phyloP scores from a whole-genome alignment of 2,113 vertebrate genomes.

The Corythaixoides concolor region DNA sequence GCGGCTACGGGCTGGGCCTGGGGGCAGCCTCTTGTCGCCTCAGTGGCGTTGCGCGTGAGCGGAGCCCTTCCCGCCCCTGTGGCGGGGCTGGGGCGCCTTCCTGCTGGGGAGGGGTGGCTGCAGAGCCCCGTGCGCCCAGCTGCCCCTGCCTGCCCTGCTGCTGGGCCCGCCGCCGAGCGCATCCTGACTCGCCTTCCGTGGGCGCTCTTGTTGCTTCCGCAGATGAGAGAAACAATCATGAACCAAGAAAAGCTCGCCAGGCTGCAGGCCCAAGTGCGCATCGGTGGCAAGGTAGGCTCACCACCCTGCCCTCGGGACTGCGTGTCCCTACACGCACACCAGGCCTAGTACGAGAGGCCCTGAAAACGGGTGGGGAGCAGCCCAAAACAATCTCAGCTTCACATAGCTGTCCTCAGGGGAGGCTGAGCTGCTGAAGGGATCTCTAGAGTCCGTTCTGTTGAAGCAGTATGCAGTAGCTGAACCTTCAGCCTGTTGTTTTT shows the following conservation, averaged over 20 bases:
- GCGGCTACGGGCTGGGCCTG: not conserved
- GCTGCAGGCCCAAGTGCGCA: constrained; percentile 94
- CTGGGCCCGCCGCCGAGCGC: not conserved
- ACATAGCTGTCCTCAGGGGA: too few species aligned
- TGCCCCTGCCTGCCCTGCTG: too few species aligned
- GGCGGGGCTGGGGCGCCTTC: not conserved
- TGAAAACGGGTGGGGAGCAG: too few species aligned
- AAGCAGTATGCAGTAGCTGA: too few species aligned
- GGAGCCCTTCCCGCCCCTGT: not conserved
- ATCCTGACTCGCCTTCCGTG: not conserved
- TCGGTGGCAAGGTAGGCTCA: constrained; percentile 89
- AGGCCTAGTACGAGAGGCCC: too few species aligned
- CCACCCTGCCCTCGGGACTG: too few species aligned
- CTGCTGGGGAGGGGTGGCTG: not conserved
- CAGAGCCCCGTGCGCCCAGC: not conserved
- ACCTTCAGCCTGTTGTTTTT: too few species aligned
- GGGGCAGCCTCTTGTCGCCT: not conserved
- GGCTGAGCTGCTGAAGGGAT: too few species aligned
- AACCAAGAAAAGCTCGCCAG: constrained; percentile 96
- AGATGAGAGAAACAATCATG: constrained; percentile 97
- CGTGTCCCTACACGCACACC: too few species aligned
- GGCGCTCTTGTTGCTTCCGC: not conserved
- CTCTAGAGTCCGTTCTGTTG: too few species aligned
- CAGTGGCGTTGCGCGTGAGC: not conserved
- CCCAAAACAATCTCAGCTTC: too few species aligned